Conservation (phyloP, 2,113 vertebrate genomes). For the Lepus europaeus region DNA sequence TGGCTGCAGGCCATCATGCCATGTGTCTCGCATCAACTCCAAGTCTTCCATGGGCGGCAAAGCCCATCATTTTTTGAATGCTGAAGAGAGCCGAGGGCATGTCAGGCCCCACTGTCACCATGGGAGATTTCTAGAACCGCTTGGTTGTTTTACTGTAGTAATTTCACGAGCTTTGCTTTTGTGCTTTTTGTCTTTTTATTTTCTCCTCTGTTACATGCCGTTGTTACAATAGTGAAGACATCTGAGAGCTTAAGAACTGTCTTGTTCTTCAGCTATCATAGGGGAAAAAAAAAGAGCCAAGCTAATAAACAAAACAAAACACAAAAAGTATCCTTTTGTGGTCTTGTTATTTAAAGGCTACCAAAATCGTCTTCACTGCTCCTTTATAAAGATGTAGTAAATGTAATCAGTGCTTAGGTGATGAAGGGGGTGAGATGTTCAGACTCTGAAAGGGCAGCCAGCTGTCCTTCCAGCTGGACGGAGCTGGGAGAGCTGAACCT, state of each 20-base stretch:
- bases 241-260: background rate
- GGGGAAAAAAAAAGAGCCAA: background rate
- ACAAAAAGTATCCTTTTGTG: background rate
- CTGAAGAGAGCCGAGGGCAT: background rate
- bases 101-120: accelerated
- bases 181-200: background rate
- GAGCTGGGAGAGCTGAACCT: background rate
- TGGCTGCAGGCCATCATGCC: background rate
- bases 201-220: background rate
- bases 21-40: accelerated
- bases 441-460: background rate
- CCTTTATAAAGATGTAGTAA: background rate
- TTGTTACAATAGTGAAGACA: too few relatives aligned
- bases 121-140: background rate
- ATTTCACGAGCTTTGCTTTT: background rate
- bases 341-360: background rate
- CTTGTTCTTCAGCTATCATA: background rate
- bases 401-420: background rate
- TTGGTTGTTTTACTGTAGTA: background rate
- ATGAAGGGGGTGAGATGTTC: background rate
- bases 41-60: accelerated
- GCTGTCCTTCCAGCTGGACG: background rate
- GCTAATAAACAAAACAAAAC: background rate
- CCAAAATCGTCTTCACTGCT: background rate
- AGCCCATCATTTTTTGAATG: background rate